Conservation (phyloP, 2,113 vertebrate genomes). For the Uria aalge region DNA sequence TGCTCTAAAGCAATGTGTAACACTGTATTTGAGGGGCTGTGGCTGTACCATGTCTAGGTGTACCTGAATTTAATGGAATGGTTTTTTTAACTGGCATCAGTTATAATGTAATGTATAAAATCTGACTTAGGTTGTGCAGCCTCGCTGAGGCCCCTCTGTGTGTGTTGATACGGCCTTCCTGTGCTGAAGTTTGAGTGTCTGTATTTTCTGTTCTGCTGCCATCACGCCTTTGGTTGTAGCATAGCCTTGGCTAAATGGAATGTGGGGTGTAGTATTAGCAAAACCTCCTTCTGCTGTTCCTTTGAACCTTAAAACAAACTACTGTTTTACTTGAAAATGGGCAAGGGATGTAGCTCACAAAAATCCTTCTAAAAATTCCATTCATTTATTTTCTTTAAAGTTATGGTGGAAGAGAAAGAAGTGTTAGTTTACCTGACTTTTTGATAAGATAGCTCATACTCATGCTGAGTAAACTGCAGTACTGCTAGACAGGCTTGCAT, state of each 20-base stretch:
- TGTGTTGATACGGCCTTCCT: neutral
- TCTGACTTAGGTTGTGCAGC: neutral
- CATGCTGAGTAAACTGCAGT: neutral
- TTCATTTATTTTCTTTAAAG: neutral
- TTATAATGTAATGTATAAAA: neutral
- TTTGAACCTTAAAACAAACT: neutral
- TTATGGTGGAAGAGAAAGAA: neutral
- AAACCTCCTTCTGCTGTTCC: neutral
- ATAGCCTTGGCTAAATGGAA: neutral
- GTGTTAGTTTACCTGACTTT: neutral
- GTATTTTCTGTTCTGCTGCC: neutral
- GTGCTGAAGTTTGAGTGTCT: neutral
- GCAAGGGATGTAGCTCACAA: neutral
- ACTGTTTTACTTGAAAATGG: neutral
- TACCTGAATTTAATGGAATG: neutral
- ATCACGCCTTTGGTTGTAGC: neutral
- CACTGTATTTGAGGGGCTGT: neutral
- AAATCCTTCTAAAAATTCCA: neutral
- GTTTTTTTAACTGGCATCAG: neutral
- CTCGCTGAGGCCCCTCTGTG: neutral
- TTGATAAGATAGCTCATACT: neutral
- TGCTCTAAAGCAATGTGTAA: neutral
- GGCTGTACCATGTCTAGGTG: neutral
- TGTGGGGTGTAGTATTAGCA: neutral
- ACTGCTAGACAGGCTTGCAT: neutral